Evolutionary conservation across 2,113 vertebrate genomes (phyloP).

Genomic region (Amblyornis subalaris): DNA sequence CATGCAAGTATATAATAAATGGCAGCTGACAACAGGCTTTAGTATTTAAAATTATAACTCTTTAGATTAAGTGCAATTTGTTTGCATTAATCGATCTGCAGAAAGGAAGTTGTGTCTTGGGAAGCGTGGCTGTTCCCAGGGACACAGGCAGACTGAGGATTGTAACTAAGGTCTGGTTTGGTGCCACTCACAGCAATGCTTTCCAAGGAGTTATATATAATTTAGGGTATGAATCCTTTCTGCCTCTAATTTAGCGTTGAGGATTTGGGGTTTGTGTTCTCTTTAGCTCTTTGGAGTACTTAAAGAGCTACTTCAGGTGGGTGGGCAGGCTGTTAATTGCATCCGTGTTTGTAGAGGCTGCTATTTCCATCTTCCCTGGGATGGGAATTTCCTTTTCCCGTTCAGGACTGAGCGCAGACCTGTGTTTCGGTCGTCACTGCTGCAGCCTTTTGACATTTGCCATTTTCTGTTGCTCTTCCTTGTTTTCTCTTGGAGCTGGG

Average conservation of each 20-base stretch:
- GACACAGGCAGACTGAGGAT: background rate
- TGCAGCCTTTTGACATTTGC: background rate
- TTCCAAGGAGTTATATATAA: slow-evolving; percentile 2
- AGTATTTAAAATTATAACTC: background rate
- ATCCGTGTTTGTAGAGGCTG: background rate
- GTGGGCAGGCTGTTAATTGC: background rate
- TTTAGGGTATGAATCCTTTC: background rate
- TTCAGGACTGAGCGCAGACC: background rate
- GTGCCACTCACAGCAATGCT: background rate
- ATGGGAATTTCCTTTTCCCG: background rate
- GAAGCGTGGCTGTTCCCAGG: background rate
- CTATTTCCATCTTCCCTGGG: background rate
- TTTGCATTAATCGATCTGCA: background rate
- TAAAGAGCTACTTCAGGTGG: background rate
- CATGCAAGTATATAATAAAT: background rate
- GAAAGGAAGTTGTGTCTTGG: slow-evolving; percentile 26
- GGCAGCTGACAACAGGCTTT: slow-evolving; percentile 13
- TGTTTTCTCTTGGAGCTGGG: background rate
- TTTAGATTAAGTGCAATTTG: slow-evolving; percentile 29
- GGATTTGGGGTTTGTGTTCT: background rate
- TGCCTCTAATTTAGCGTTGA: background rate
- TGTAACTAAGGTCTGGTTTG: background rate
- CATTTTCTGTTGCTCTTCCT: background rate
- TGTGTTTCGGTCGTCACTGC: background rate
- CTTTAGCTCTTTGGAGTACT: background rate